Evolutionary conservation across 2,113 vertebrate genomes (phyloP).

Genomic region (Pygoscelis adeliae): DNA sequence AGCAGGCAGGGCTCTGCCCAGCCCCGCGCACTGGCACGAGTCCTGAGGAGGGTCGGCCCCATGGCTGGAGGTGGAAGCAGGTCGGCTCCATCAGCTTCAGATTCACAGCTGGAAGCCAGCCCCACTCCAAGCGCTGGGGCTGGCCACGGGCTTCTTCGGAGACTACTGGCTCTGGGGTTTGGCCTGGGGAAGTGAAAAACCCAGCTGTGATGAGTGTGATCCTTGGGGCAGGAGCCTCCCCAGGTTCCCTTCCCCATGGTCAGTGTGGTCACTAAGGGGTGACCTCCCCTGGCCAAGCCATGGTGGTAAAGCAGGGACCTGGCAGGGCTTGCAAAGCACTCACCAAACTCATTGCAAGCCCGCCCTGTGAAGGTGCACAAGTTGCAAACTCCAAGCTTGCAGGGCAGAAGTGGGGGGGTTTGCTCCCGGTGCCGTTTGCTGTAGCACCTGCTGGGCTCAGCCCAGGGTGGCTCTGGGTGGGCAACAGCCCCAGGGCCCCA

Average conservation of each 20-base stretch:
- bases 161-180: not conserved
- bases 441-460: fast-evolving
- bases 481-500: no score
- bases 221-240: fast-evolving
- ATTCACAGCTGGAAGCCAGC: not conserved
- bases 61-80: not conserved
- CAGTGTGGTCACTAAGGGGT: not conserved
- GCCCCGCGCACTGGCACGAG: fast-evolving
- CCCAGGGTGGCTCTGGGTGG: not conserved
- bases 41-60: not conserved
- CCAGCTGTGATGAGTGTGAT: not conserved
- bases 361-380: not conserved
- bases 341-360: not conserved
- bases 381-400: not conserved
- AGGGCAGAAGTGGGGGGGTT: not conserved
- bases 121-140: not conserved
- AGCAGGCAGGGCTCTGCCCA: not conserved
- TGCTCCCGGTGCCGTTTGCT: fast-evolving
- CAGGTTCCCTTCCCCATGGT: fast-evolving
- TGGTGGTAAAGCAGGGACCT: not conserved
- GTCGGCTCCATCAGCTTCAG: not conserved
- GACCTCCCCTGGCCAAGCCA: not conserved
- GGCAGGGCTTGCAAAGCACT: not conserved
- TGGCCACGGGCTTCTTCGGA: fast-evolving
- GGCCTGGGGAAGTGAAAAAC: not conserved